Percentiles rank a stretch among this genome's conserved stretches.
These are phyloP conservation scores for Vesta saturnalis DNA, from an alignment of 2,888 invertebrate genomes.

Conservation along the genomic window DNA sequence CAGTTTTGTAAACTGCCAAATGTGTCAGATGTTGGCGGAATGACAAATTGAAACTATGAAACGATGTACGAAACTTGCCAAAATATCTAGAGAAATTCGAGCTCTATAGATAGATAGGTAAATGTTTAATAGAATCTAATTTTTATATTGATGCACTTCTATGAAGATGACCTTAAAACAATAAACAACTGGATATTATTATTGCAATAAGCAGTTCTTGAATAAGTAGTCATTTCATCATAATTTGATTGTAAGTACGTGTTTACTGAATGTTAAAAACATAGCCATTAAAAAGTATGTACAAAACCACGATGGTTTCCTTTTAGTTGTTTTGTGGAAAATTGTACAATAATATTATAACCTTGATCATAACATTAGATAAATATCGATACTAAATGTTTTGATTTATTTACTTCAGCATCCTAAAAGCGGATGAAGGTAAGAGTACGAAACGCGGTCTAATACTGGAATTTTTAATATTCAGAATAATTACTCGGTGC, in stretches of 20 bases:
- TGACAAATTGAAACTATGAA: conserved; percentile 42
- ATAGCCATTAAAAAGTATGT: background rate
- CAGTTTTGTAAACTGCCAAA: conserved; percentile 43
- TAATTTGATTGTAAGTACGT: background rate
- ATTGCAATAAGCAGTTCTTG: conserved; percentile 9
- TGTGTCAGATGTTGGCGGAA: conserved; percentile 52
- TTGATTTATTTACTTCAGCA: background rate
- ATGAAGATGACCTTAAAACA: conserved; percentile 22
- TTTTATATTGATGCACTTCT: conserved; percentile 22
- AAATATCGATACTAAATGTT: background rate
- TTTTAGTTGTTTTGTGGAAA: background rate
- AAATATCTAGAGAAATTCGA: conserved; percentile 35
- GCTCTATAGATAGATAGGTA: conserved; percentile 41
- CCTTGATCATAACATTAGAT: conserved; percentile 6
- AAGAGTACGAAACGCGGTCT: background rate
- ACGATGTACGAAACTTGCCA: conserved; percentile 33
- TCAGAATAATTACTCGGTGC: no score
- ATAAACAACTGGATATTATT: background rate
- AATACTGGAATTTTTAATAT: background rate
- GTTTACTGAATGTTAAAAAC: background rate
- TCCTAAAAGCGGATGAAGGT: background rate
- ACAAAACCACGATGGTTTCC: background rate
- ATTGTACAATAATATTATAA: background rate
- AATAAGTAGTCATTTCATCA: conserved; percentile 7
- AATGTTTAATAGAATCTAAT: background rate